Percentiles rank a stretch among this genome's conserved stretches.
Evolutionary conservation across 2,797 vertebrate species (phyloP).

Genomic region (Galago senegalensis): DNA sequence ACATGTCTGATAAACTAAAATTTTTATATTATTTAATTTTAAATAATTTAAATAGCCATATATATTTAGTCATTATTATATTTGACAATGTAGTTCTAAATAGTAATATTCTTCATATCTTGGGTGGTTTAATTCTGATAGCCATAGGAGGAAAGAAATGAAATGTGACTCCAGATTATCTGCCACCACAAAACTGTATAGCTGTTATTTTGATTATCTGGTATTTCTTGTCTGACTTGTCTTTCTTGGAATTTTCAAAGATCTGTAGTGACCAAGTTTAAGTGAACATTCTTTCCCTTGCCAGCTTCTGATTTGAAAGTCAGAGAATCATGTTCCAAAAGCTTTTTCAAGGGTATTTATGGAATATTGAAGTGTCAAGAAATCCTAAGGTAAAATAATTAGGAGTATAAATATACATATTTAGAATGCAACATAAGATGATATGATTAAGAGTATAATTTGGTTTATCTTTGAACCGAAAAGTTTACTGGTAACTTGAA

Average conservation of each 20-base stretch:
- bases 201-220: neutral
- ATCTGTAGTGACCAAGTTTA: neutral
- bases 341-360: neutral
- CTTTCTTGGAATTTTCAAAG: slow-evolving; percentile 39
- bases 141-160: neutral
- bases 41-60: neutral
- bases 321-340: neutral
- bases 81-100: slow-evolving; percentile 1
- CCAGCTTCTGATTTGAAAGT: neutral
- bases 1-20: neutral
- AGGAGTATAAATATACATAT: neutral
- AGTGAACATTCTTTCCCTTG: neutral
- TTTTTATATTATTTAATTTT: neutral
- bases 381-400: neutral
- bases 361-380: neutral
- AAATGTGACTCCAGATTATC: neutral
- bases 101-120: neutral
- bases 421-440: neutral
- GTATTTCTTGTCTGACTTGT: slow-evolving; percentile 19
- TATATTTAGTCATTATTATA: neutral
- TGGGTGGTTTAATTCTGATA: neutral
- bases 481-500: slow-evolving; percentile 58
- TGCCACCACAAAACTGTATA: neutral
- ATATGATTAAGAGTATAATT: neutral
- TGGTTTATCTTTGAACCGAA: slow-evolving; percentile 52